phyloP scores from a whole-genome alignment of 1,140 invertebrate genomes.

The Watersipora subatra region DNA sequence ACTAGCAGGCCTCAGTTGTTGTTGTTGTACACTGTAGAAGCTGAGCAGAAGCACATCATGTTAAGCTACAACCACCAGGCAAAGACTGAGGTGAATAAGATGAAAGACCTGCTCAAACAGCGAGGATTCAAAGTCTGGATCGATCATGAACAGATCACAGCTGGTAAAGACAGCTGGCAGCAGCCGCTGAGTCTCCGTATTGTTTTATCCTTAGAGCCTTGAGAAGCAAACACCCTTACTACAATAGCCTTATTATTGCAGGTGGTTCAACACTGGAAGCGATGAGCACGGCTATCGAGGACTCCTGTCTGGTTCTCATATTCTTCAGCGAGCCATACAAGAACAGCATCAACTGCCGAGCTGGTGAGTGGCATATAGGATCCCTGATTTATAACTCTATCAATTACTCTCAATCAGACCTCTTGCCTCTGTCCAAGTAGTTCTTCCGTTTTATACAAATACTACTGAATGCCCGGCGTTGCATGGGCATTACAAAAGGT shows the following conservation, averaged over 20 bases:
- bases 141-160: constrained; percentile 7
- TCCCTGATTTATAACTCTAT: too few relatives aligned
- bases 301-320: constrained; percentile 8
- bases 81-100: background rate
- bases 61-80: background rate
- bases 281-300: constrained; percentile 12
- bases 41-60: constrained; percentile 3
- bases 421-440: too few relatives aligned
- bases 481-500: too few relatives aligned
- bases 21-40: too few relatives aligned
- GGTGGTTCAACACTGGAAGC: constrained; percentile 9
- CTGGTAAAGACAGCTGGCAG: too few relatives aligned
- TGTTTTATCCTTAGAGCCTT: too few relatives aligned
- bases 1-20: too few relatives aligned
- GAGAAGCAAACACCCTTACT: too few relatives aligned
- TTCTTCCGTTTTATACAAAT: too few relatives aligned
- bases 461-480: too few relatives aligned
- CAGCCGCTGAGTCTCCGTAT: too few relatives aligned
- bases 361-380: constrained; percentile 2
- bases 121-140: constrained; percentile 8
- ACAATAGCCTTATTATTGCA: background rate
- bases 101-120: background rate
- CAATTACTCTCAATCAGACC: too few relatives aligned
- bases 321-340: constrained; percentile 14
- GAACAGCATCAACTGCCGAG: constrained; percentile 10